Base-by-base conservation (phyloP, 1,140 invertebrate species). In the Oryctes rhinoceros region DNA sequence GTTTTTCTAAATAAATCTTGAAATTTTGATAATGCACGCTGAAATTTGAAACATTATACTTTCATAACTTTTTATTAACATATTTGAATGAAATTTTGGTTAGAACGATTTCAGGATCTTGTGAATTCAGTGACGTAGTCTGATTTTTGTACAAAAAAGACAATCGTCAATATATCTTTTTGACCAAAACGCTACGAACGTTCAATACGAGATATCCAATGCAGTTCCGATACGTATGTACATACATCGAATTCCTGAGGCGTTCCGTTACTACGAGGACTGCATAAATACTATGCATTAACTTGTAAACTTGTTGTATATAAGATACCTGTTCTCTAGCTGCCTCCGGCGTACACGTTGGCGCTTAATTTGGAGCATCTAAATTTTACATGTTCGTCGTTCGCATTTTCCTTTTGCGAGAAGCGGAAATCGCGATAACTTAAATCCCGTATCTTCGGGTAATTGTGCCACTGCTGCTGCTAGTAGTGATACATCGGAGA, bases 341-440 rank as follows among this genome's bases (percentile, higher is more conserved):
- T 53, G 49, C 13, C 13, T 53, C 4, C 13, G 1, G 4, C 18
- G n/a, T 15, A 59, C 53, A 59, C 13, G 53, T 4, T 59, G 53
- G 53, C 15, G 53, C 1, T 59, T 59, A 59, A 59, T 59, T 59
- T 59, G 53, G 15, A 15, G 5, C 53, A 59, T 59, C 10, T 59
- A 59, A 59, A 59, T 59, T 59, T 59, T 59, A 59, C 53, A 59
- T 59, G 18, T 59, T n/a, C n/a, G n/a, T 18, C 15, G 18, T 59
- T 18, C 10, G 15, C 13, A 53, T n/a, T 53, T 53, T 11, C 10
- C 49, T 59, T 18, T 39, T 10, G 53, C 4, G 53, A 15, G 4
- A 59, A 59, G 53, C 15, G 15, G 11, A n/a, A 59, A n/a, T 59
- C 4, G 53, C 53, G 15, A 18, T 59, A 59, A 59, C 53, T 15